These are phyloP conservation scores for Microtus oregoni DNA, from an alignment of 2,113 vertebrate species.

Conservation along the genomic window DNA sequence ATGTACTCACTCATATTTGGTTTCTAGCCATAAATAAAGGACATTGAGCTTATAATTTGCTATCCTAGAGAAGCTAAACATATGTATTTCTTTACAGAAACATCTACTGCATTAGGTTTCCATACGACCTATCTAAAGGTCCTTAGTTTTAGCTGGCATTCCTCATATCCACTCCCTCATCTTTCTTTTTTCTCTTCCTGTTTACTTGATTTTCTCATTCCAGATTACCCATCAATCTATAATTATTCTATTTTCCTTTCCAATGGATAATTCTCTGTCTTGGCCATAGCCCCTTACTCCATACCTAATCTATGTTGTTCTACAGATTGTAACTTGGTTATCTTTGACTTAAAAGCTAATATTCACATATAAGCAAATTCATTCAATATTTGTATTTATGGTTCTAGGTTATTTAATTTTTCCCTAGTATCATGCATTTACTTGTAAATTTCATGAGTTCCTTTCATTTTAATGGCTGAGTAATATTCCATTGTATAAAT, in stretches of 20 bases:
- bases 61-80: too few species aligned
- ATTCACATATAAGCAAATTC: not conserved
- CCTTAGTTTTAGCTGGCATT: not conserved
- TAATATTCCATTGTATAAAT: not conserved
- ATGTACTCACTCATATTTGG: too few species aligned
- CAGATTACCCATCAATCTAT: not conserved
- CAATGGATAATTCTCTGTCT: not conserved
- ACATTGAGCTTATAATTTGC: too few species aligned
- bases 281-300: not conserved
- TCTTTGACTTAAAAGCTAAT: not conserved
- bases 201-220: not conserved
- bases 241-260: not conserved
- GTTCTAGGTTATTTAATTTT: not conserved
- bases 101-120: not conserved
- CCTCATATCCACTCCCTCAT: not conserved
- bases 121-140: not conserved
- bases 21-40: too few species aligned
- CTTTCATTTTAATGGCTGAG: not conserved
- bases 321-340: not conserved
- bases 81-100: not conserved
- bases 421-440: not conserved
- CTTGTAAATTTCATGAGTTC: not conserved
- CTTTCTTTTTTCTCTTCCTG: not conserved
- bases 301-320: not conserved
- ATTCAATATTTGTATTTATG: not conserved